phyloP scores from a whole-genome alignment of 2,113 vertebrate genomes.

The Chloebia gouldiae region DNA sequence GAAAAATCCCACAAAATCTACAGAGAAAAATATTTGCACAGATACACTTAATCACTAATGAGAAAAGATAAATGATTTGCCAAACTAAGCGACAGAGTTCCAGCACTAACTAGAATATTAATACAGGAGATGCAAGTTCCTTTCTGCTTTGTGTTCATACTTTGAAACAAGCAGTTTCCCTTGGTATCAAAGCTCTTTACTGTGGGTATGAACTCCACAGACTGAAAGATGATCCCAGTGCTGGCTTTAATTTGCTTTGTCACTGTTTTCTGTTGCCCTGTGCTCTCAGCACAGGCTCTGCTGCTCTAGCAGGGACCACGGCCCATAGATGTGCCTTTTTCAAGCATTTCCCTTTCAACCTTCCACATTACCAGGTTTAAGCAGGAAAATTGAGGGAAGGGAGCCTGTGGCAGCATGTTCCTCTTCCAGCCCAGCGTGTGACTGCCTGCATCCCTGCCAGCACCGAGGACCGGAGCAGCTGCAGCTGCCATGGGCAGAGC shows the following conservation, averaged over 20 bases:
- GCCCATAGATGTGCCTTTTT: background rate
- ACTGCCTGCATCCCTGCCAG: background rate
- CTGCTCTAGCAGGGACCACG: background rate
- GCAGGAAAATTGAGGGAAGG: background rate
- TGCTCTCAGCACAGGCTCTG: background rate
- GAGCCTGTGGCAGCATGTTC: fast-evolving
- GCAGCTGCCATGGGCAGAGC: background rate
- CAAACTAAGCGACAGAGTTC: background rate
- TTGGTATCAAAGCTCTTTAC: background rate
- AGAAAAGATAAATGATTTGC: conserved; percentile 7
- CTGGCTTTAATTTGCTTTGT: background rate
- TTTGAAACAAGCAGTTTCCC: background rate
- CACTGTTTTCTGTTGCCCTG: background rate
- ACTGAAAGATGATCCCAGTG: background rate
- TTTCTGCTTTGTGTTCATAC: background rate
- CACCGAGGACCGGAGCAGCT: fast-evolving
- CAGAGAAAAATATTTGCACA: background rate
- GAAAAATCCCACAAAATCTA: background rate
- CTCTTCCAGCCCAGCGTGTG: background rate
- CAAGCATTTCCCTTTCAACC: background rate
- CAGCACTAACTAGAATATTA: background rate
- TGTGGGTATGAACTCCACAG: background rate
- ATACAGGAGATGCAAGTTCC: fast-evolving
- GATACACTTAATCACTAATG: conserved; percentile 17
- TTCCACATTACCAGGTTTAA: background rate